phyloP scores from a whole-genome alignment of 2,113 vertebrate genomes.

The Atherinomorus stipes region DNA sequence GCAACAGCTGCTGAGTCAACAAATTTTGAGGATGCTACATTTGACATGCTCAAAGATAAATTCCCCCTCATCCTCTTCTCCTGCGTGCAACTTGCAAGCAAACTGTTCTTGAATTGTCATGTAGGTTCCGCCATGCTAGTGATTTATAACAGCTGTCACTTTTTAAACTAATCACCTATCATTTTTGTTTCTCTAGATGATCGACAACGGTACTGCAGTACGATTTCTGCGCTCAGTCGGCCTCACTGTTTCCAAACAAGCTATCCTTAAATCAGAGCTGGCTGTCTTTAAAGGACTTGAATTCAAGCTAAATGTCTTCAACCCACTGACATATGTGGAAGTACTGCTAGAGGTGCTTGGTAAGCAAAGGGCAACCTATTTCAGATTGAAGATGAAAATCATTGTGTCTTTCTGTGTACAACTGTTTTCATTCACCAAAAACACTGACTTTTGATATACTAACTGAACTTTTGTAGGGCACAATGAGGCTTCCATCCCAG shows the following conservation, averaged over 20 bases:
- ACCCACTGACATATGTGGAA: constrained; percentile 90
- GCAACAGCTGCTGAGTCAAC: not conserved
- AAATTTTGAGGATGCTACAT: constrained; percentile 73
- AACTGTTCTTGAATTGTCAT: constrained; percentile 86
- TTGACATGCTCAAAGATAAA: constrained; percentile 77
- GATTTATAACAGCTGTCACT: not conserved
- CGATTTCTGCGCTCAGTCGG: constrained; percentile 87
- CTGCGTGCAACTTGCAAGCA: constrained; percentile 93
- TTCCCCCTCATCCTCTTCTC: constrained; percentile 88
- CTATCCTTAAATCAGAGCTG: constrained; percentile 89
- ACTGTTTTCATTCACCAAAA: not conserved
- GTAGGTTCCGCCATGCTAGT: constrained; percentile 74
- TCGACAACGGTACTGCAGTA: constrained; percentile 84
- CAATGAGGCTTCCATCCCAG: constrained; percentile 86
- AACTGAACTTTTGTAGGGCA: constrained; percentile 79
- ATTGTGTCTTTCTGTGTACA: not conserved
- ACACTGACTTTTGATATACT: not conserved
- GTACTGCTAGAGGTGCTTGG: constrained; percentile 93
- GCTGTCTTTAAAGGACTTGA: constrained; percentile 88
- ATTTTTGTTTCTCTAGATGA: constrained; percentile 76
- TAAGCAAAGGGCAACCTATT: constrained; percentile 53
- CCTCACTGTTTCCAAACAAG: constrained; percentile 83
- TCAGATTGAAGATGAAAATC: not conserved
- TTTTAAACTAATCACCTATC: not conserved
- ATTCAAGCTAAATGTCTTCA: constrained; percentile 87